Evolutionary conservation across 2,888 invertebrate genomes (phyloP).

Genomic region (Pachymerium ferrugineum): DNA sequence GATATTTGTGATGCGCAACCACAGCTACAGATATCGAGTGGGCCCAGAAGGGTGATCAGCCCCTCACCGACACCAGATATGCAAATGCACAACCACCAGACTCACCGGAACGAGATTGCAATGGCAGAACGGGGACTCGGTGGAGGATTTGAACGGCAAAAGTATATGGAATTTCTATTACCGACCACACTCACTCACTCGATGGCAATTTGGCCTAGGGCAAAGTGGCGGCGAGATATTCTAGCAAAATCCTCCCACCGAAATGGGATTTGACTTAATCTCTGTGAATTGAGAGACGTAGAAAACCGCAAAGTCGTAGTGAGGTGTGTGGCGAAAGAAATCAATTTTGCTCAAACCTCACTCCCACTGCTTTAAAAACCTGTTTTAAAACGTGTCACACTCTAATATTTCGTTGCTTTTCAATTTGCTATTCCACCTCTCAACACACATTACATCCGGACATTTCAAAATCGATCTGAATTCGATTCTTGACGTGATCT

Average conservation of each 20-base stretch:
- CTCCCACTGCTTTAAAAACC: conserved; percentile 3
- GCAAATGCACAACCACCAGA: conserved; percentile 21
- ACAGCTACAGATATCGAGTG: conserved; percentile 19
- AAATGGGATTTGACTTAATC: conserved; percentile 25
- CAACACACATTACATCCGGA: no score
- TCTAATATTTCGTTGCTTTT: not conserved
- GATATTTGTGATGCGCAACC: conserved; percentile 12
- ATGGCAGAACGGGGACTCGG: not conserved
- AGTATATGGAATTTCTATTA: conserved; percentile 24
- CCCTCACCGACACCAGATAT: conserved; percentile 9
- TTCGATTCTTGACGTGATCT: not conserved
- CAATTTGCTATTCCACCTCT: not conserved
- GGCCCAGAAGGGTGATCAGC: conserved; percentile 23
- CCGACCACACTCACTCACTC: conserved; percentile 21
- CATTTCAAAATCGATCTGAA: not conserved
- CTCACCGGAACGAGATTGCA: conserved; percentile 27
- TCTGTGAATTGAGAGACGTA: conserved; percentile 21
- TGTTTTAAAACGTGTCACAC: conserved; percentile 17
- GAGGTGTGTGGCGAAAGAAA: conserved; percentile 14
- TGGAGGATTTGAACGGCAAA: conserved; percentile 22
- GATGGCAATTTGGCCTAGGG: conserved; percentile 25
- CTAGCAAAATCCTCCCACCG: conserved; percentile 24
- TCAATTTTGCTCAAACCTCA: conserved; percentile 23
- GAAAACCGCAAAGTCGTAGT: conserved; percentile 18
- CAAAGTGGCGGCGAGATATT: conserved; percentile 24